Evolutionary conservation across 1,140 invertebrate species (phyloP).

Genomic region (Magallana gigas): DNA sequence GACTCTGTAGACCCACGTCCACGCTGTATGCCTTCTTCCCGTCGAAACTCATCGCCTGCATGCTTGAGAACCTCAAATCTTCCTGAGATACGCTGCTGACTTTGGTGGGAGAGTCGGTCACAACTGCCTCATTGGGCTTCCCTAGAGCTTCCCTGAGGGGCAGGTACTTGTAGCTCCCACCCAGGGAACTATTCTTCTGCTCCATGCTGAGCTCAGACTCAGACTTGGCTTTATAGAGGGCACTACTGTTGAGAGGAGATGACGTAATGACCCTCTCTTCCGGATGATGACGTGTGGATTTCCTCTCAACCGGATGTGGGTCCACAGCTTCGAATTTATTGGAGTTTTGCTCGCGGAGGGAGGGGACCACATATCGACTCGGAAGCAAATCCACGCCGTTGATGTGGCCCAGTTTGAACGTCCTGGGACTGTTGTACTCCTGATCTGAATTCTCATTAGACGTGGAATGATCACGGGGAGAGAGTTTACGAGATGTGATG

Average conservation of each 20-base stretch:
- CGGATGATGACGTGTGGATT: constrained; percentile 1
- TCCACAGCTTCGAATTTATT: constrained; percentile 47
- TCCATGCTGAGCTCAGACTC: constrained; percentile 52
- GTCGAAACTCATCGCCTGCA: constrained; percentile 3
- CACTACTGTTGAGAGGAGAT: background rate
- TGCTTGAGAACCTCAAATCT: constrained; percentile 41
- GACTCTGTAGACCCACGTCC: constrained; percentile 51
- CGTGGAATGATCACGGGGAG: constrained; percentile 50
- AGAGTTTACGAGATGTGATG: constrained; percentile 40
- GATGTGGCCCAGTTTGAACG: constrained; percentile 7
- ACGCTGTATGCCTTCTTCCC: constrained; percentile 50
- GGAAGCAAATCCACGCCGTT: constrained; percentile 36
- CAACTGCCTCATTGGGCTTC: constrained; percentile 24
- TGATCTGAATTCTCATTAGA: constrained; percentile 52
- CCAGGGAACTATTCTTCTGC: constrained; percentile 20
- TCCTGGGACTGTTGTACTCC: constrained; percentile 35
- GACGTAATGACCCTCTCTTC: background rate
- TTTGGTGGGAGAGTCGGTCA: constrained; percentile 44
- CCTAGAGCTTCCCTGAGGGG: constrained; percentile 44
- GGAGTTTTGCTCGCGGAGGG: background rate
- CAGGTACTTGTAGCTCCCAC: constrained; percentile 55
- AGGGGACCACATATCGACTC: constrained; percentile 27
- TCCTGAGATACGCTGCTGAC: constrained; percentile 51
- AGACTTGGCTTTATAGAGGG: constrained; percentile 52
- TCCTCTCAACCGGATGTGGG: constrained; percentile 35